Base-by-base conservation (phyloP, 1,140 invertebrate genomes). In the Diploscapter pachys region DNA sequence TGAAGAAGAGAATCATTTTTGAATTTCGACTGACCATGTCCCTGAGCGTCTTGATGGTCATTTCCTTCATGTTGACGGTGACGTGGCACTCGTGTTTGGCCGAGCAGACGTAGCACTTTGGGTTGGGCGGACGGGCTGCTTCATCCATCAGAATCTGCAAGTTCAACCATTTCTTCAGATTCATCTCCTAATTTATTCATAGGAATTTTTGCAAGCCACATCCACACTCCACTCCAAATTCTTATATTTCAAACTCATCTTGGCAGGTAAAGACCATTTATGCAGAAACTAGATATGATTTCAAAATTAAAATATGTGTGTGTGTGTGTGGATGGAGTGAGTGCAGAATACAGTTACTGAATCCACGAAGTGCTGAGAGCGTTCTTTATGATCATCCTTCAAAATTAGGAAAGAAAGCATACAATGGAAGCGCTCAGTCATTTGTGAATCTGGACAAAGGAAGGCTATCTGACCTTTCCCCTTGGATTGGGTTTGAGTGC, bases 31-130 rank as follows among this genome's bases (percentile, higher is more conserved):
- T 56, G 75, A 88, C 87, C 64, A 91, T 91, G 49, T 92, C 91
- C 72, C 93, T 92, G 0, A 98, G 89, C 70, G 91, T 91, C 83
- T 92, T 92, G 2, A 96, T 89, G 0, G 91, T 95, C 80, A 94
- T 89, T 73, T 90, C 91, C n/a, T 91, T 90, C 0, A 92, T 89
- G 86, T 96, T 93, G 8, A 93, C 89, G 13, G 85, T 82, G 0
- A 91, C 83, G 4, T 82, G 79, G 31, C 93, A 92, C 80, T 92
- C 90, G 3, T 92, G 92, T 81, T 92, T 92, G 3, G 90, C 89
- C 0, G 92, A 90, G 82, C 95, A 97, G 0, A 96, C 93, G 79
- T 93, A 89, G 83, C 90, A 90, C 66, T 89, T 89, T 0, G 89
- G 88, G 82, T 89, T 90, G 4, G 90, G 89, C 76, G 86, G 85